Evolutionary conservation across 2,888 invertebrate species (phyloP).

Genomic region (Thymelicus lineola): DNA sequence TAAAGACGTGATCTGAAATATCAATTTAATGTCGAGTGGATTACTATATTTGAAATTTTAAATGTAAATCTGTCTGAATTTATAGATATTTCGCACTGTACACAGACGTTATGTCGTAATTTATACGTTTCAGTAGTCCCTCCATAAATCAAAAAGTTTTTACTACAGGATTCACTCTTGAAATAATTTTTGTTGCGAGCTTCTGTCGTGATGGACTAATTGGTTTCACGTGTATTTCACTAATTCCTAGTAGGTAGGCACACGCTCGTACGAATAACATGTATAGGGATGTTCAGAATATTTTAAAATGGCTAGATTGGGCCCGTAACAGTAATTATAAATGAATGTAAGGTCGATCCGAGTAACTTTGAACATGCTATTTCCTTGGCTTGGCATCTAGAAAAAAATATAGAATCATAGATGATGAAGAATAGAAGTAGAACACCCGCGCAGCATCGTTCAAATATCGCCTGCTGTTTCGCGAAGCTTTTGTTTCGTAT

Average conservation of each 20-base stretch:
- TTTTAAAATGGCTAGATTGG: no score
- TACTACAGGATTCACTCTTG: not conserved
- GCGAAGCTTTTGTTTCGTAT: no score
- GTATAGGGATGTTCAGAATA: no score
- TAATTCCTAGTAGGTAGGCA: no score
- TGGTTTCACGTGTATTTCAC: not conserved
- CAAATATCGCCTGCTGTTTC: no score
- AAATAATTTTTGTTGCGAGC: not conserved
- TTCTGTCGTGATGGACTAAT: not conserved
- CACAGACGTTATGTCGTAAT: not conserved
- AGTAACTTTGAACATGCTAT: not conserved
- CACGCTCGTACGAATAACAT: no score
- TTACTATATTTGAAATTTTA: not conserved
- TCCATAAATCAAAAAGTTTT: conserved; percentile 22
- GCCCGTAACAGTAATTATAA: no score
- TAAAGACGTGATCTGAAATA: not conserved
- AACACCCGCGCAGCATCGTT: no score
- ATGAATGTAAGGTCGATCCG: no score
- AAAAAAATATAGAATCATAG: no score
- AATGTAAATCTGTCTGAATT: not conserved
- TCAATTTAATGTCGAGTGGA: not conserved
- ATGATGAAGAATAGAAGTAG: no score
- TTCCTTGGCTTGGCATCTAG: no score
- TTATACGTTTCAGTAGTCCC: not conserved
- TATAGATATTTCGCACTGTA: not conserved